Base-by-base conservation (phyloP, 1,140 invertebrate species). In the Magallana ariakensis region DNA sequence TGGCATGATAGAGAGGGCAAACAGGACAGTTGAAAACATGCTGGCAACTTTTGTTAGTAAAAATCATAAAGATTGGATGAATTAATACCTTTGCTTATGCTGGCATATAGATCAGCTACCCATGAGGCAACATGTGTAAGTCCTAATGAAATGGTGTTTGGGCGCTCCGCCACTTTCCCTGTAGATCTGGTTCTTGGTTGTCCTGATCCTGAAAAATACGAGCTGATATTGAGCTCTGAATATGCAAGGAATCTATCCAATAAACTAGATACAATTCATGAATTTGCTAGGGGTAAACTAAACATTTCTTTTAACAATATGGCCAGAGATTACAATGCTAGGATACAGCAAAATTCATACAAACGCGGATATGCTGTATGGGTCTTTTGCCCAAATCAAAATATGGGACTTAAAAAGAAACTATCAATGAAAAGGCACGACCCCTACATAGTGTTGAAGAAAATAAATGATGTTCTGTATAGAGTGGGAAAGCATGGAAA, bases 81-180 rank as follows among this genome's bases (percentile, higher is more conserved):
- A n/a, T n/a, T n/a, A n/a, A n/a, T n/a, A n/a, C n/a, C n/a, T n/a
- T n/a, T n/a, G n/a, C n/a, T n/a, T n/a, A n/a, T n/a, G n/a, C n/a
- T n/a, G n/a, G n/a, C n/a, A n/a, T n/a, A n/a, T n/a, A n/a, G 87
- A 15, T 81, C 85, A 1, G 62, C 89, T 26, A 70, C 58, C 0
- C 89, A 90, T 87, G 75, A 83, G 3, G 56, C 83, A 6, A 60
- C 70, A 9, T 53, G 70, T 9, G 85, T 81, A 8, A 62, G 84
- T 4, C 84, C 89, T 22, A 60, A 84, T 26, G 57, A 82, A 11
- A 89, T 86, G 86, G 58, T 87, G 22, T 11, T 87, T 26, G 86
- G 86, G 7, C 33, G 62, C 22, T 22, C 56, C 10, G 83, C 26
- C 11, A 53, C 33, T 57, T 81, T 90, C 6, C 87, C 88, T n/a